Conservation (phyloP, 2,888 invertebrate genomes). For the Drosophila ustulata region DNA sequence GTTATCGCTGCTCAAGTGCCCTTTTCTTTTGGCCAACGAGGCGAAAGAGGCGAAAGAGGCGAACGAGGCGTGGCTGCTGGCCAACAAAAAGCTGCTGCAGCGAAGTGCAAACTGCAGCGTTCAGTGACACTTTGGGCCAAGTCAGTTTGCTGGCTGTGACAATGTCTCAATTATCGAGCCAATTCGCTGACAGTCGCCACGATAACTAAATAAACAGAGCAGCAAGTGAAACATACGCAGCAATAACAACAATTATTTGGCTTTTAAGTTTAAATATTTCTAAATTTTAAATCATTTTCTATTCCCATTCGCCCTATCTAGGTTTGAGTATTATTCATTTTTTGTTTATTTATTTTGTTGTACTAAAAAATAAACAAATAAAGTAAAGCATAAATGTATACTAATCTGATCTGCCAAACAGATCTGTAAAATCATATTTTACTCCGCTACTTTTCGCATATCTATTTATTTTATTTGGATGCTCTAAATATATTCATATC, state of each 20-base stretch:
- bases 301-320: too few relatives aligned
- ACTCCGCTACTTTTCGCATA: too few relatives aligned
- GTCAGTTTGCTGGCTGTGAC: conserved; percentile 35
- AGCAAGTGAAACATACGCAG: neutral
- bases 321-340: too few relatives aligned
- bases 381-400: too few relatives aligned
- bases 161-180: conserved; percentile 44
- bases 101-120: conserved; percentile 18
- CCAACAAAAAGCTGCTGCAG: conserved; percentile 40
- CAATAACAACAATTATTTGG: neutral
- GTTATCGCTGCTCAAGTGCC: conserved; percentile 58
- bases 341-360: too few relatives aligned
- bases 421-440: too few relatives aligned
- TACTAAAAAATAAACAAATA: too few relatives aligned
- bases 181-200: conserved; percentile 44
- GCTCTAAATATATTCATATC: too few relatives aligned
- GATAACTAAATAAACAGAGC: conserved; percentile 23
- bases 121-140: conserved; percentile 40
- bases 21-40: conserved; percentile 48
- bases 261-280: neutral
- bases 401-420: too few relatives aligned
- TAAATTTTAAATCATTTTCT: too few relatives aligned
- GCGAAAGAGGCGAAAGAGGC: conserved; percentile 3
- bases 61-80: conserved; percentile 43
- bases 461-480: too few relatives aligned